Base-by-base conservation (phyloP, 2,113 vertebrate genomes). In the Porphyrio hochstetteri region DNA sequence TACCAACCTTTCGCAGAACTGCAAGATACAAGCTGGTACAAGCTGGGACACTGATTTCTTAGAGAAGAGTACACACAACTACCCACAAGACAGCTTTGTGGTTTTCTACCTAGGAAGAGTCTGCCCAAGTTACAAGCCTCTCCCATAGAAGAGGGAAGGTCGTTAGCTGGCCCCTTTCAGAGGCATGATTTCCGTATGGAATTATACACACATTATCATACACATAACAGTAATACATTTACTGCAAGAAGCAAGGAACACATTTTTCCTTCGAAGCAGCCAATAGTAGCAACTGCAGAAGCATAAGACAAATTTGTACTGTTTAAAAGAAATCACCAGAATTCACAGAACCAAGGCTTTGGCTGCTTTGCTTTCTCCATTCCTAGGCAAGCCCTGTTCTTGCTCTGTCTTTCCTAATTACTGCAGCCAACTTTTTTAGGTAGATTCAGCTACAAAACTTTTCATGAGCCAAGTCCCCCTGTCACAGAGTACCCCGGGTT, bases 91-190 rank as follows among this genome's bases (percentile, higher is more conserved):
- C 35, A 86, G 25, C 33, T 86, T 40, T 65, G 38, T 59, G 28
- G 8, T 11, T 48, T 57, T 52, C 21, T 52, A 7, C 13, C 38
- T 69, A 23, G 29, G 35, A 70, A 27, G 61, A 70, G 48, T 53
- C 29, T 5, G 4, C 29, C 64, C 48, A 36, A 53, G 36, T 50
- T 18, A 44, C 2, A 5, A 1, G 6, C 8, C 0, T 0, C 11
- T 19, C 36, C 64, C 2, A 1, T 4, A 13, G 24, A 19, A 50
- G 52, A 59, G 61, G 56, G 36, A 57, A 59, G 48, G 44, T 55
- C 77, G 59, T 21, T n/a, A 35, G 48, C 28, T 56, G 72, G 35
- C 15, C 40, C 17, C 18, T 33, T 33, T 19, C 76, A 0, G 53
- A 77, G 29, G 4, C 28, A 75, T 59, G 61, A 8, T 28, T 78